Evolutionary conservation across 1,140 invertebrate species (phyloP).

Genomic region (Caenorhabditis latens): DNA sequence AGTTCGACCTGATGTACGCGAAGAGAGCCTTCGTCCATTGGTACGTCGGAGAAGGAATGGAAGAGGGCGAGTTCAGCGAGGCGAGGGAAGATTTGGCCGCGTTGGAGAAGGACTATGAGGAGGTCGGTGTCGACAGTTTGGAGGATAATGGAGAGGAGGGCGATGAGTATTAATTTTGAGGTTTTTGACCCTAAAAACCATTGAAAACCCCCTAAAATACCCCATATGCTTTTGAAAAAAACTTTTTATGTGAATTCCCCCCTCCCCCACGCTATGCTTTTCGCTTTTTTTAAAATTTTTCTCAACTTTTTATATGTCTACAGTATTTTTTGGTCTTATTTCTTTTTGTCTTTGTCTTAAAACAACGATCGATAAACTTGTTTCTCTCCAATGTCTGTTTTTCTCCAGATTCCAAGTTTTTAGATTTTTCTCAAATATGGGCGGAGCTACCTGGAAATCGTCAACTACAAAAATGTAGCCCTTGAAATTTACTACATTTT

Average conservation of each 20-base stretch:
- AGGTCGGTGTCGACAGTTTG: slow-evolving; percentile 67
- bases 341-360: neutral
- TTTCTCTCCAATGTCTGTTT: neutral
- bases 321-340: neutral
- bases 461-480: too few relatives aligned
- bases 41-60: slow-evolving; percentile 80
- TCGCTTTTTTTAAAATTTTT: neutral
- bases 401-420: too few relatives aligned
- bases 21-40: slow-evolving; percentile 79
- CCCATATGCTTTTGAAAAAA: too few relatives aligned
- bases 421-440: too few relatives aligned
- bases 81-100: slow-evolving; percentile 85
- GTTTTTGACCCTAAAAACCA: neutral
- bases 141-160: slow-evolving; percentile 67
- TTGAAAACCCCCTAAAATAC: neutral
- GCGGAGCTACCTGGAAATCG: too few relatives aligned
- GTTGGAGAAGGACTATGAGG: slow-evolving; percentile 82
- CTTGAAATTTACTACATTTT: too few relatives aligned
- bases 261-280: neutral
- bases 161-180: slow-evolving; percentile 59
- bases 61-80: slow-evolving; percentile 85
- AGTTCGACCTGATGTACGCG: slow-evolving; percentile 83
- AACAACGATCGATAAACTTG: slow-evolving; percentile 32
- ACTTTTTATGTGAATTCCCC: slow-evolving; percentile 9
- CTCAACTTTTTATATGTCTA: neutral